Evolutionary conservation across 1,140 invertebrate genomes (phyloP), one percentile per base, ranked within the genome.

Genomic region (Drosophila ananassae): DNA sequence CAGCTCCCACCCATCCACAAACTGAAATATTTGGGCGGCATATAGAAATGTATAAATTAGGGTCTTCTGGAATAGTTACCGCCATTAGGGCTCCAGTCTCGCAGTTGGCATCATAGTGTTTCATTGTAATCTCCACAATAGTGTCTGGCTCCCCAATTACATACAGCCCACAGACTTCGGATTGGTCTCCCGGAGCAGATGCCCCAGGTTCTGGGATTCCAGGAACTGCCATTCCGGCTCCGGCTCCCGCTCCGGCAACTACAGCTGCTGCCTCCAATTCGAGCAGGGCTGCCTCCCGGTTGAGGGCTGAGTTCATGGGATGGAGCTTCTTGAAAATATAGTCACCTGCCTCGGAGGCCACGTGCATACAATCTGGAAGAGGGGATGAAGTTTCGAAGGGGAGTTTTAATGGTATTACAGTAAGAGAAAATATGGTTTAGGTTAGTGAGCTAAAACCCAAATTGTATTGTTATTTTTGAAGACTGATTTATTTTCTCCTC

Each of bases 1-100:
- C 58, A 98, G 91, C 92, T 98, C 97, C 97, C 97, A 98, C 2
- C 97, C 97, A 84, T 98, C 97, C 0, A 98, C 94, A 92, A 97
- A 95, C 97, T 98, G 91, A 3, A 55, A 3, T 24, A 24, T n/a
- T 9, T 69, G 25, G 47, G 0, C 3, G 8, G 24, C 48, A 39
- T 41, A 55, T 50, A 58, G 52, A 41, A 34, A 9, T 37, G 46
- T n/a, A 52, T 59, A 59, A 50, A 47, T 21, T 17, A 34, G 54
- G 22, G 13, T 34, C 21, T 9, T n/a, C 9, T 28, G 34, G 9
- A 17, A 77, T n/a, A 93, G 95, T 95, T 94, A 98, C 97, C 91
- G 95, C 95, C 62, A 98, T 94, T 13, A 98, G 93, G 59, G 96
- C 97, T 9, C 94, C 95, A 51, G 95, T 93, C 51, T 95, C 94